Conservation (phyloP, 2,888 invertebrate genomes). For the Prosopocoilus inquinatus region DNA sequence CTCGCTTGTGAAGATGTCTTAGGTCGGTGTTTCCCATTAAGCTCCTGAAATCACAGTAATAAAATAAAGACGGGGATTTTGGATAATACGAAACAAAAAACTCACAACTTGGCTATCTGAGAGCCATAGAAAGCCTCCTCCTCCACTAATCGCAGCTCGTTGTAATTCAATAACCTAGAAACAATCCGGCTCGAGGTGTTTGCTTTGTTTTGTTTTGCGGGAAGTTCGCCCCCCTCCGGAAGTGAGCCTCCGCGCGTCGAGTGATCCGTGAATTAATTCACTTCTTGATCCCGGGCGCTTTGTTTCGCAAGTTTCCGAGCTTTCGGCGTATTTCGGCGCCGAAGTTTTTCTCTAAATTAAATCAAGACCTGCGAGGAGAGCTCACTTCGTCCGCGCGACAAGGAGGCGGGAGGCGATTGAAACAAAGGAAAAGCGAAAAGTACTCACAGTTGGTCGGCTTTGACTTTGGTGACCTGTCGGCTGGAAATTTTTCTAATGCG, state of each 20-base stretch:
- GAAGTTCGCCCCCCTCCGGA: too few relatives aligned
- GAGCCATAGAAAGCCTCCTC: slow-evolving; percentile 74
- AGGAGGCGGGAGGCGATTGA: neutral
- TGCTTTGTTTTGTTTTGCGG: too few relatives aligned
- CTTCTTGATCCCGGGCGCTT: too few relatives aligned
- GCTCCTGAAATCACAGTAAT: slow-evolving; percentile 57
- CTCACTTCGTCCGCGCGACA: too few relatives aligned
- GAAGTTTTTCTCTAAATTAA: too few relatives aligned
- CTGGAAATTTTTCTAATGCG: slow-evolving; percentile 44
- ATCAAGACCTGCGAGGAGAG: too few relatives aligned
- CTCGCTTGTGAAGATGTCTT: slow-evolving; percentile 60
- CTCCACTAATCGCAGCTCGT: slow-evolving; percentile 66
- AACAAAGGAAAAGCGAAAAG: neutral
- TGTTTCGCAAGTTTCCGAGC: too few relatives aligned
- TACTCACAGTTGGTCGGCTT: slow-evolving; percentile 50
- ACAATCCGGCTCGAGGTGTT: slow-evolving; percentile 19
- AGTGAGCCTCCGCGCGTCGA: too few relatives aligned
- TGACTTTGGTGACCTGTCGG: slow-evolving; percentile 44
- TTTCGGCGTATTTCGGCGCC: too few relatives aligned
- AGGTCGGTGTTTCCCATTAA: slow-evolving; percentile 70
- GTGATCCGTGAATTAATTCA: too few relatives aligned
- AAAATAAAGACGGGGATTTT: neutral
- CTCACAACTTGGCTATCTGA: slow-evolving; percentile 65
- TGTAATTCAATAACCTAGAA: slow-evolving; percentile 70
- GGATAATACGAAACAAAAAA: slow-evolving; percentile 22